Percentiles rank a stretch among this genome's conserved stretches.
Conservation (phyloP, 2,113 vertebrate species). For the Oceanites oceanicus region DNA sequence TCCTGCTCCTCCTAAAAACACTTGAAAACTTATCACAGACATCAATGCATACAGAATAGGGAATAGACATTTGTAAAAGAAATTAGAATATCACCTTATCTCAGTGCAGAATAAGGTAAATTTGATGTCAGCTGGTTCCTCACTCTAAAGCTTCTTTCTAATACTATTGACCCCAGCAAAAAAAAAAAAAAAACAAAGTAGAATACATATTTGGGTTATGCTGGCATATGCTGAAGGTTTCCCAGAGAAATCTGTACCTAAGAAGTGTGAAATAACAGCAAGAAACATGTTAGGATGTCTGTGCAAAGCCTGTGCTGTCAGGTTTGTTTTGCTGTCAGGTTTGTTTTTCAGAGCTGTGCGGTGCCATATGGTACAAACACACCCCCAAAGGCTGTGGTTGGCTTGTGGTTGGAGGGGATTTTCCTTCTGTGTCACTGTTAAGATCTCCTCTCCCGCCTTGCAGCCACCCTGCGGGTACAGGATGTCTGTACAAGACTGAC, state of each 20-base stretch:
- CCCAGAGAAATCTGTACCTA: not conserved
- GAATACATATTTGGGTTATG: not conserved
- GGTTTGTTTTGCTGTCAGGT: not conserved
- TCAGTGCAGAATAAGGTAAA: not conserved
- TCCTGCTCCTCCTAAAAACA: not conserved
- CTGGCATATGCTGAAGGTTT: not conserved
- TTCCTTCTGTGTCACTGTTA: not conserved
- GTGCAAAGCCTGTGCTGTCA: not conserved
- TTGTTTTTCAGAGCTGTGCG: not conserved
- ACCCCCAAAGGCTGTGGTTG: not conserved
- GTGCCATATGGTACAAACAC: not conserved
- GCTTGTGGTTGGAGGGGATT: not conserved
- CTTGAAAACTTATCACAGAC: not conserved
- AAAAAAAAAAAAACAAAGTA: not conserved
- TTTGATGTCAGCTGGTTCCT: not conserved
- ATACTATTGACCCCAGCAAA: fast-evolving
- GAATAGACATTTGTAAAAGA: not conserved
- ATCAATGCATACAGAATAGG: not conserved
- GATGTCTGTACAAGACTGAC: fast-evolving
- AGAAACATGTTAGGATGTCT: not conserved
- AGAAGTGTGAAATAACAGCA: not conserved
- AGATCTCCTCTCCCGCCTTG: not conserved
- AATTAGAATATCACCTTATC: not conserved
- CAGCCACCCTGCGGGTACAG: not conserved
- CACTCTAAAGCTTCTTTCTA: not conserved